A percentile compares a stretch with the other conserved stretches of the same genome.
These are phyloP conservation scores for Entomobrya multifasciata DNA, from an alignment of 2,888 invertebrate genomes.

Conservation along the genomic window DNA sequence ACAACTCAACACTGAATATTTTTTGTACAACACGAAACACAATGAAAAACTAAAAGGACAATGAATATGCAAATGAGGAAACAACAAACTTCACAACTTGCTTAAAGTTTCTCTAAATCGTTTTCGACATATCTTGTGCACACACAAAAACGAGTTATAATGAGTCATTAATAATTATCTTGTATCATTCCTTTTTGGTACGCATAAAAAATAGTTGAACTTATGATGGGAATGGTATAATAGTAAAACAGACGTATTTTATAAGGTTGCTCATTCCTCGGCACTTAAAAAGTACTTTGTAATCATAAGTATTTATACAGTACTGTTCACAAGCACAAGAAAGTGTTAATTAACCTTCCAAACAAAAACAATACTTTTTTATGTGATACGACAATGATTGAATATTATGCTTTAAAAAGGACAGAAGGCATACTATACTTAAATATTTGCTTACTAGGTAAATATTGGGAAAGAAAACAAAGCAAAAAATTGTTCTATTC, in stretches of 20 bases:
- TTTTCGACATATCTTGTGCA: no score
- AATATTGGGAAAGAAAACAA: not conserved
- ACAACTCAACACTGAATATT: no score
- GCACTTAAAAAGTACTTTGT: conserved; percentile 1
- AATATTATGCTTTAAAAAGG: not conserved
- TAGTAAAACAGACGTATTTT: no score
- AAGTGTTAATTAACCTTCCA: not conserved
- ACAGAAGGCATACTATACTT: not conserved
- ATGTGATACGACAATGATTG: not conserved
- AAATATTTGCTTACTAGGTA: not conserved
- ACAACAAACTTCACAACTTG: no score
- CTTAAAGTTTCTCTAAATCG: no score
- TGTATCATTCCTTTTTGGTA: no score
- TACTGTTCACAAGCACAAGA: no score
- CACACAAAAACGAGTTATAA: not conserved
- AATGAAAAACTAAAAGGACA: conserved; percentile 15
- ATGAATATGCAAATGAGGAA: conserved; percentile 16
- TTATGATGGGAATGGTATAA: no score
- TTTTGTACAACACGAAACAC: no score
- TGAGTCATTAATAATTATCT: not conserved
- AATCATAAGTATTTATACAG: not conserved
- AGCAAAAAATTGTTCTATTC: no score
- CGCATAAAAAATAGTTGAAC: no score
- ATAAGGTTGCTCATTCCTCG: no score
- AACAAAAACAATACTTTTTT: not conserved